Percentiles rank a stretch among this genome's conserved stretches.
These are phyloP conservation scores for Cryptomyrus ogoouensis DNA, from an alignment of 2,113 vertebrate species.

Conservation along the genomic window DNA sequence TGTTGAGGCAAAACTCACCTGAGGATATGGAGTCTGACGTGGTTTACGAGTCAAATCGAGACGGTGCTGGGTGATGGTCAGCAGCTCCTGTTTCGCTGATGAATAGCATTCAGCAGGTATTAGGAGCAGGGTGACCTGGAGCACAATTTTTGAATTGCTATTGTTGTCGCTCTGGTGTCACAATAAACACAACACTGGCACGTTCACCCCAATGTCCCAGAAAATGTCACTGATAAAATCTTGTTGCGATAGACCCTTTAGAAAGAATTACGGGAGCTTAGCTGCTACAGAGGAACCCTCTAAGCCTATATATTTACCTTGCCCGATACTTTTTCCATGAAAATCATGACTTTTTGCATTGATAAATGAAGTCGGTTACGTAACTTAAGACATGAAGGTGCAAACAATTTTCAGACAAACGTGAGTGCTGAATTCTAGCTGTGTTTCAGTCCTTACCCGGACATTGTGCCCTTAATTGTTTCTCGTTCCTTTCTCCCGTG, in stretches of 20 bases:
- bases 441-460: neutral
- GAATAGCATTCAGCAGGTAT: neutral
- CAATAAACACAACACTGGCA: neutral
- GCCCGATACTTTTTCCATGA: neutral
- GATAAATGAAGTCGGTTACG: neutral
- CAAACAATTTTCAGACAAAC: neutral
- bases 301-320: neutral
- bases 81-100: neutral
- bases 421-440: neutral
- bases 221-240: slow-evolving; percentile 8
- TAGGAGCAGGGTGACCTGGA: neutral
- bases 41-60: neutral
- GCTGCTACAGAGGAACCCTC: neutral
- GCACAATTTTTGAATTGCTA: neutral
- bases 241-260: neutral
- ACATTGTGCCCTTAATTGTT: neutral
- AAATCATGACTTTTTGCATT: neutral
- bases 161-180: neutral
- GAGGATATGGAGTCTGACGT: neutral
- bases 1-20: neutral
- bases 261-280: neutral
- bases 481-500: neutral
- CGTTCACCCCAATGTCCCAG: neutral
- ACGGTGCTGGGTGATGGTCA: neutral
- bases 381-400: neutral